These are phyloP conservation scores for Pyxicephalus adspersus DNA, from an alignment of 2,113 vertebrate species.

Conservation along the genomic window DNA sequence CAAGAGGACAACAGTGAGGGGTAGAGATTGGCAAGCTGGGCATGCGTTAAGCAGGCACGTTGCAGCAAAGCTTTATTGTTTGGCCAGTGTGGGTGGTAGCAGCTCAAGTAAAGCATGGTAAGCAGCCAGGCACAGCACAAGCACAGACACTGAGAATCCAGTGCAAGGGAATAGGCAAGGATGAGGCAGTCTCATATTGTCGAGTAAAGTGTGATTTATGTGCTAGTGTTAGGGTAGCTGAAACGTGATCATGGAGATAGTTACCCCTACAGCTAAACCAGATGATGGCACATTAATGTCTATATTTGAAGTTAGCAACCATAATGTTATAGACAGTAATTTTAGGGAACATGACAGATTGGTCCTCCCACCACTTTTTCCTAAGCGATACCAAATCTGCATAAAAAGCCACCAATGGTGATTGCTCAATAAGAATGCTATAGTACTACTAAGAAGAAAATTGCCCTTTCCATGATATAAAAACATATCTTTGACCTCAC, in stretches of 20 bases:
- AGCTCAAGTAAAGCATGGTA: conserved; percentile 62
- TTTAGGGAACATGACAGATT: too few relatives aligned
- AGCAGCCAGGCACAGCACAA: conserved; percentile 55
- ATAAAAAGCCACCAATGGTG: too few relatives aligned
- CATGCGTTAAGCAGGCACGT: conserved; percentile 49
- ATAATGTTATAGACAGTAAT: too few relatives aligned
- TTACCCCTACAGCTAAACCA: too few relatives aligned
- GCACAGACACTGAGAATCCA: conserved; percentile 29
- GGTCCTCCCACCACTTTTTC: too few relatives aligned
- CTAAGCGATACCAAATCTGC: too few relatives aligned
- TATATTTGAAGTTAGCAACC: too few relatives aligned
- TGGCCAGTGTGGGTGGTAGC: conserved; percentile 48
- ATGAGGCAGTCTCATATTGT: conserved; percentile 7
- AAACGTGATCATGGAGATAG: conserved; percentile 21
- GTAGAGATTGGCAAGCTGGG: conserved; percentile 46
- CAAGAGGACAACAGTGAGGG: conserved; percentile 33
- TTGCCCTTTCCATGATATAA: too few relatives aligned
- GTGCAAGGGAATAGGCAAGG: conserved; percentile 24
- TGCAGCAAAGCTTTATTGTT: conserved; percentile 41
- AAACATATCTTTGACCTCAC: too few relatives aligned
- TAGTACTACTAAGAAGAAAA: too few relatives aligned
- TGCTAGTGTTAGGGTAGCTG: conserved; percentile 58
- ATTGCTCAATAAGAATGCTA: too few relatives aligned
- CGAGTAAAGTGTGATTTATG: conserved; percentile 59
- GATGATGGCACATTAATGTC: too few relatives aligned